Percentiles rank a stretch among this genome's conserved stretches.
Conservation (phyloP, 2,113 vertebrate species). For the Myxocyprinus asiaticus region DNA sequence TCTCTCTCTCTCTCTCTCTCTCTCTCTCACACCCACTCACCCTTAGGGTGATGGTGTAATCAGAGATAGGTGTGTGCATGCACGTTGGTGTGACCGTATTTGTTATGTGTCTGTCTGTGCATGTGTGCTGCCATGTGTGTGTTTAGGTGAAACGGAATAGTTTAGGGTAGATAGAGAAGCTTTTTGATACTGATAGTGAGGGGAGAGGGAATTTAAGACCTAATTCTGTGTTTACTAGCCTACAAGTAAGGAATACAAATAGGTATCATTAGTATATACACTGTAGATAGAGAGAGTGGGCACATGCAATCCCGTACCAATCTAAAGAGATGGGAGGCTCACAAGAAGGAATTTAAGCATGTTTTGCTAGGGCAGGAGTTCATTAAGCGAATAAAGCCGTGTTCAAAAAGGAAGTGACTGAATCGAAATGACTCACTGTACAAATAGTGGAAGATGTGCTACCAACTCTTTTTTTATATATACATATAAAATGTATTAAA, state of each 20-base stretch:
- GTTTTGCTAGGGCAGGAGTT: background rate
- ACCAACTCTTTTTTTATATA: too few relatives aligned
- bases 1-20: too few relatives aligned
- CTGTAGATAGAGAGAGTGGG: background rate
- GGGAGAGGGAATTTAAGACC: slow-evolving; percentile 3
- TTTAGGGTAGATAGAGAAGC: slow-evolving; percentile 3
- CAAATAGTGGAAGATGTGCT: too few relatives aligned
- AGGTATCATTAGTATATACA: slow-evolving; percentile 3
- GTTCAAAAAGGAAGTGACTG: background rate
- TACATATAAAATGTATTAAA: too few relatives aligned
- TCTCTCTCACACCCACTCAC: too few relatives aligned
- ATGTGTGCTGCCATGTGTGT: background rate
- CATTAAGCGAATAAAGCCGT: slow-evolving; percentile 1
- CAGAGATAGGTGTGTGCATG: background rate
- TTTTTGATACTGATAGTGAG: background rate
- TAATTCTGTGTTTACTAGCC: slow-evolving; percentile 21
- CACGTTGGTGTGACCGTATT: background rate
- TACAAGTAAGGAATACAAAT: slow-evolving; percentile 14
- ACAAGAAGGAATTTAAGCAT: background rate
- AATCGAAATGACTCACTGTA: background rate
- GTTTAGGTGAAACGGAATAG: background rate
- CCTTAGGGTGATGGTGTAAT: too few relatives aligned
- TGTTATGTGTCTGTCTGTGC: background rate
- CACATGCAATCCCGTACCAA: background rate
- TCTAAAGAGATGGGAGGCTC: background rate